Conservation (phyloP, 2,797 vertebrate species). For the Darevskia nairensis region DNA sequence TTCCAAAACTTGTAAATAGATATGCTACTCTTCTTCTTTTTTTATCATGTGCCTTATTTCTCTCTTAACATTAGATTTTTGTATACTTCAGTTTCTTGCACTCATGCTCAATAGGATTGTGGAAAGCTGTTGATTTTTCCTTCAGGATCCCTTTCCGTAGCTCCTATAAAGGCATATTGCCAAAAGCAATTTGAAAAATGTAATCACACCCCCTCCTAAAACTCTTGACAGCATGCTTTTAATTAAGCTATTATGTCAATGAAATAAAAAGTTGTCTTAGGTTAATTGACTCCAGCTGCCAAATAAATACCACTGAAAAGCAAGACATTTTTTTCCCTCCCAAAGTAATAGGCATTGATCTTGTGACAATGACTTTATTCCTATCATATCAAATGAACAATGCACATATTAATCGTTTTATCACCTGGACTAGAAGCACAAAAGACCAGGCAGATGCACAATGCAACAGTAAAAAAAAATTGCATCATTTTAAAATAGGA, state of each 20-base stretch:
- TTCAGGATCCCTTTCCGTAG: conserved; percentile 16
- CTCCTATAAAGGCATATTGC: not conserved
- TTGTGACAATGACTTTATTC: conserved; percentile 64
- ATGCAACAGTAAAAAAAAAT: not conserved
- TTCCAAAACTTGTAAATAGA: too few species aligned
- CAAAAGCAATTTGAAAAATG: conserved; percentile 36
- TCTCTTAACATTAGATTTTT: not conserved
- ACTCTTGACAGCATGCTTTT: conserved; percentile 28
- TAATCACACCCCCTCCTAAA: not conserved
- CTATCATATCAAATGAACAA: conserved; percentile 64
- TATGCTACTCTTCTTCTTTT: not conserved
- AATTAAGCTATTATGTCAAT: conserved; percentile 42
- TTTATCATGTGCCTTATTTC: not conserved
- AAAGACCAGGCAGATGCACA: conserved; percentile 54
- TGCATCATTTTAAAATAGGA: not conserved
- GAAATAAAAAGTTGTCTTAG: conserved; percentile 47
- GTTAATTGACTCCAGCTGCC: conserved; percentile 52
- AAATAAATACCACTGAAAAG: conserved; percentile 56
- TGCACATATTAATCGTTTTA: conserved; percentile 54
- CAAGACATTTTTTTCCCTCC: conserved; percentile 56
- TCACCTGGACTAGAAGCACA: conserved; percentile 30
- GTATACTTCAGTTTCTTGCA: not conserved
- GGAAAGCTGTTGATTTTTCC: not conserved
- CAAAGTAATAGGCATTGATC: conserved; percentile 52
- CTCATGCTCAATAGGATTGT: conserved; percentile 8